Base-by-base conservation (phyloP, 2,888 invertebrate genomes). In the Strigamia maritima region DNA sequence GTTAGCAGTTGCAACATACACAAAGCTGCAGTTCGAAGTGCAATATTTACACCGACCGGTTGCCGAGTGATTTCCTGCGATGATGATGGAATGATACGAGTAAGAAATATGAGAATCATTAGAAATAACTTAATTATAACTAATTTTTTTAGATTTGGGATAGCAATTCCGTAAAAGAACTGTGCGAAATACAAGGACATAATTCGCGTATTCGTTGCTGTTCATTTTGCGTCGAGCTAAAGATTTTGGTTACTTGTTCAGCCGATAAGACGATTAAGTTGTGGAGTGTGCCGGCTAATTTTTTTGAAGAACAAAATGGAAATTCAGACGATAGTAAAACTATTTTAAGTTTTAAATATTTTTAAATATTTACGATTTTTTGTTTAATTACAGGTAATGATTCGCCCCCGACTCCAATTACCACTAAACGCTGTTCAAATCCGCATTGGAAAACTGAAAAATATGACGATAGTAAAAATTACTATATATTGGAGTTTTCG, bases 121-220 rank as follows among this genome's bases (percentile, higher is more conserved):
- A 54, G 19, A 54, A 19, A 2, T n/a, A 49, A 49, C 19, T 2
- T 19, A 1, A n/a, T 49, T 16, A 1, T n/a, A 49, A 16, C 2
- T 49, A n/a, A 49, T 49, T 49, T 49, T 24, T 60, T 60, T 22
- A 70, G 70, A 70, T 70, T 26, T 70, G 70, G 70, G 70, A 70
- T 10, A 16, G 70, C 26, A 70, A 24, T 70, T 12, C 70, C 14
- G 28, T 26, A 16, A 28, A 70, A 10, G 2, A 26, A 26, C 12
- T 70, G 12, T 14, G 26, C 14, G 1, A 70, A 70, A 24, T 70
- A 14, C 26, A 10, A 0, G 70, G 26, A 14, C 70, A 70, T 14
- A 16, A 70, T 12, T 12, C 12, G 26, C 26, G 26, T 12, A 70
- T 70, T 70, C 70, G 70, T 0, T 70, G 28, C n/a, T 28, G 70